Evolutionary conservation across 53 echinoderm and acorn worm genomes (phyloP), one percentile per base, ranked within the genome.

Genomic region (Echinometra lucunter): DNA sequence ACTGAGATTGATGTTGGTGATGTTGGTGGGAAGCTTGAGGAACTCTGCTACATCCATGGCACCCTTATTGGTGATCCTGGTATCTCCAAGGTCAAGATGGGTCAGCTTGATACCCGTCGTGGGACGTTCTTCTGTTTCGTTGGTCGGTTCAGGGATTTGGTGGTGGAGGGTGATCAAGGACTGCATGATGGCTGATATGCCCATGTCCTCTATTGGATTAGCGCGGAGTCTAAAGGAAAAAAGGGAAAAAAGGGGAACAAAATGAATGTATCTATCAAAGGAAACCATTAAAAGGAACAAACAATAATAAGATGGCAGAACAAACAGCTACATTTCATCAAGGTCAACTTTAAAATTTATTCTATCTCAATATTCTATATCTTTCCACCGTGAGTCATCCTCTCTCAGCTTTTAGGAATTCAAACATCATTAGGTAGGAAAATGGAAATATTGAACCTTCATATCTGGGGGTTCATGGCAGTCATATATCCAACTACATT

Each of bases 141-240:
- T 63, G 1, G 82, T 56, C 19, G 57, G 89, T 3, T 92, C 88
- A 63, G 93, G 81, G 69, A 93, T 37, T 32, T 90, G 94, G 27
- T 94, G 94, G 66, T 96, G 95, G 25, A 81, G 83, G 82, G 97
- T 92, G 21, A 90, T 96, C 49, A 98, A 82, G 42, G 98, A 95
- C 25, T 94, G 55, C 74, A 97, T 94, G 28, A 99, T 94, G 45
- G 95, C 83, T 5, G 96, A 94, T 27, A 99, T 34, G 19, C 99
- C 98, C 23, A 66, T 78, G 72, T 99, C 98, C 47, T 94, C 96
- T n/a, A 99, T 72, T 25, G 99, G 96, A 74, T 99, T 99, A 78
- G 95, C 96, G 47, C 96, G 89, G 60, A 99, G 92, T 40, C 99
- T 99, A 95, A 37, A 27, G 40, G 45, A 88, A 17, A 81, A 78